Conservation (phyloP, 1,140 invertebrate genomes). For the Hestina assimilis region DNA sequence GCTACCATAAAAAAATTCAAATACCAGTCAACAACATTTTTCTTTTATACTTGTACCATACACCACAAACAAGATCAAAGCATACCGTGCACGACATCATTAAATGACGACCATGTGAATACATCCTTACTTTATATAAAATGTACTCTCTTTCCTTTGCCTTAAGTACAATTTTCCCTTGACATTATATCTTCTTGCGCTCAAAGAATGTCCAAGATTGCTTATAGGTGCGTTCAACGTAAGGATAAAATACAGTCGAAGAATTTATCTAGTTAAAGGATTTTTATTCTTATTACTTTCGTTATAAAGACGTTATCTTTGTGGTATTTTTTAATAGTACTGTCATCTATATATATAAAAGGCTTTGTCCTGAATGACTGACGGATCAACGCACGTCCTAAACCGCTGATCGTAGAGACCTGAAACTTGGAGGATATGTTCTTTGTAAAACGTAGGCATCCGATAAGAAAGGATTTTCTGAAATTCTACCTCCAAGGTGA, state of each 20-base stretch:
- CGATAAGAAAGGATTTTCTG: too few relatives aligned
- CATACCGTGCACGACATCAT: constrained; percentile 63
- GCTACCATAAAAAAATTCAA: too few relatives aligned
- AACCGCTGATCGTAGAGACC: too few relatives aligned
- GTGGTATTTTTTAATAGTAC: too few relatives aligned
- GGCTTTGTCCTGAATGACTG: too few relatives aligned
- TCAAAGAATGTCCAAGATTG: constrained; percentile 29
- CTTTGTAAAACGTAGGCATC: too few relatives aligned
- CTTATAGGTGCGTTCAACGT: constrained; percentile 29
- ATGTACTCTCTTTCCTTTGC: constrained; percentile 22
- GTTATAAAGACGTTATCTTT: not conserved
- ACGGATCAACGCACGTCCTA: too few relatives aligned
- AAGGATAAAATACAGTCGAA: constrained; percentile 18
- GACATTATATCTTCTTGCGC: constrained; percentile 21
- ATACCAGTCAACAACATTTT: not conserved
- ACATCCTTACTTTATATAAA: constrained; percentile 32
- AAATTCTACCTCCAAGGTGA: too few relatives aligned
- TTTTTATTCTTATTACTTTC: not conserved
- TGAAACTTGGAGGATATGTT: too few relatives aligned
- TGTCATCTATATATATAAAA: too few relatives aligned
- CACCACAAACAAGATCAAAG: constrained; percentile 62
- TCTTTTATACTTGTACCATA: constrained; percentile 34
- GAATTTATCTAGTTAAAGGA: not conserved
- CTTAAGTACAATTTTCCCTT: constrained; percentile 23
- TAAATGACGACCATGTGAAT: constrained; percentile 60